Percentiles rank a stretch among this genome's conserved stretches.
phyloP scores from a whole-genome alignment of 1,140 invertebrate species.

The Drosophila aff. region DNA sequence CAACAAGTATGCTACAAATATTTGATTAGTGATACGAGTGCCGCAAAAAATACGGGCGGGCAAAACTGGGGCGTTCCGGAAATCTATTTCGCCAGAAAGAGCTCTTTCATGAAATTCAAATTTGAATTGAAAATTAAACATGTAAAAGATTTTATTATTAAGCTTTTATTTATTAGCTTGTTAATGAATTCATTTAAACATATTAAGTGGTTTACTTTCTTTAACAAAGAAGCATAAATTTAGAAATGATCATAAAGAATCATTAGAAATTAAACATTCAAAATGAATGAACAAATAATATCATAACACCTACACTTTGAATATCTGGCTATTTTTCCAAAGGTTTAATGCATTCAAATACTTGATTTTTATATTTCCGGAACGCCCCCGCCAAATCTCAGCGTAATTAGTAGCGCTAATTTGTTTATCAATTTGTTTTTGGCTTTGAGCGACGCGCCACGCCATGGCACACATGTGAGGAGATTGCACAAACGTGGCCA shows the following conservation, averaged over 20 bases:
- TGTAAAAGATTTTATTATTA: neutral
- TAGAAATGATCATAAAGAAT: no score
- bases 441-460: slow-evolving; percentile 13
- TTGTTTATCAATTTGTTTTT: slow-evolving; percentile 53
- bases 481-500: slow-evolving; percentile 20
- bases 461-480: slow-evolving; percentile 8
- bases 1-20: slow-evolving; percentile 65
- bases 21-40: slow-evolving; percentile 55
- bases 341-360: no score
- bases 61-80: slow-evolving; percentile 10
- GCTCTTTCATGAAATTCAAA: no score
- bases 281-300: no score
- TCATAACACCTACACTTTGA: no score
- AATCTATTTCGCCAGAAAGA: neutral
- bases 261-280: no score
- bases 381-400: slow-evolving; percentile 36
- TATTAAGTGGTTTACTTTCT: no score
- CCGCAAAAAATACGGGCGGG: neutral
- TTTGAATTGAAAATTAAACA: neutral
- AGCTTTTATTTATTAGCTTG: no score
- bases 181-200: no score
- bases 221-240: no score
- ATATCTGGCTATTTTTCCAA: no score
- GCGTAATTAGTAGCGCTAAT: slow-evolving; percentile 59
- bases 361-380: neutral